Evolutionary conservation across 2,113 vertebrate species (phyloP).

Genomic region (Rutilus rutilus): DNA sequence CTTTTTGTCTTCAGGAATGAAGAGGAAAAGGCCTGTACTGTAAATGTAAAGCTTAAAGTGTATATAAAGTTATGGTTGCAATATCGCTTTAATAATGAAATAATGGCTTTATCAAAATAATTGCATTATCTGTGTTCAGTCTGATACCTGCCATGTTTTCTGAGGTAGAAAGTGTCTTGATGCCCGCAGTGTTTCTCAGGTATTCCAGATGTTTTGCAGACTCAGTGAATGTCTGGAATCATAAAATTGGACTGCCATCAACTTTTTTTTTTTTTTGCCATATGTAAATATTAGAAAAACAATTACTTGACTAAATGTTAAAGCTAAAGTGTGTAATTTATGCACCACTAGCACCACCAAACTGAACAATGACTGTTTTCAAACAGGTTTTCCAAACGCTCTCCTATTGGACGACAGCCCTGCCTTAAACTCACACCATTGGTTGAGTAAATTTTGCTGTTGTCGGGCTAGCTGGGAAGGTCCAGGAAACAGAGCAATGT

Average conservation of each 20-base stretch:
- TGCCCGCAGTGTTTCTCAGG: slow-evolving; percentile 4
- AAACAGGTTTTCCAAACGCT: not conserved
- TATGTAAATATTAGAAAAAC: slow-evolving; percentile 11
- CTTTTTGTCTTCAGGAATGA: slow-evolving; percentile 37
- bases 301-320: slow-evolving; percentile 6
- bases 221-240: not conserved
- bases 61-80: slow-evolving; percentile 69
- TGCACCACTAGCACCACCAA: not conserved
- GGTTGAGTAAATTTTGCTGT: not conserved
- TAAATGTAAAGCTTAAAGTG: slow-evolving; percentile 71
- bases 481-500: not conserved
- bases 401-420: not conserved
- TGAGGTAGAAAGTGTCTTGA: not conserved
- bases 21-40: slow-evolving; percentile 65
- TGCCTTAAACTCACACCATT: not conserved
- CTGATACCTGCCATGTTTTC: slow-evolving; percentile 49
- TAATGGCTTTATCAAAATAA: slow-evolving; percentile 50
- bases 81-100: slow-evolving; percentile 60
- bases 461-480: not conserved
- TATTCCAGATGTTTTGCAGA: slow-evolving; percentile 7
- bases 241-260: not conserved
- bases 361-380: not conserved
- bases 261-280: not conserved
- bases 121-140: slow-evolving; percentile 2
- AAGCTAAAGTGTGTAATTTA: not conserved